These are phyloP conservation scores for Neuroterus valhalla DNA, from an alignment of 1,140 invertebrate species.

Conservation along the genomic window DNA sequence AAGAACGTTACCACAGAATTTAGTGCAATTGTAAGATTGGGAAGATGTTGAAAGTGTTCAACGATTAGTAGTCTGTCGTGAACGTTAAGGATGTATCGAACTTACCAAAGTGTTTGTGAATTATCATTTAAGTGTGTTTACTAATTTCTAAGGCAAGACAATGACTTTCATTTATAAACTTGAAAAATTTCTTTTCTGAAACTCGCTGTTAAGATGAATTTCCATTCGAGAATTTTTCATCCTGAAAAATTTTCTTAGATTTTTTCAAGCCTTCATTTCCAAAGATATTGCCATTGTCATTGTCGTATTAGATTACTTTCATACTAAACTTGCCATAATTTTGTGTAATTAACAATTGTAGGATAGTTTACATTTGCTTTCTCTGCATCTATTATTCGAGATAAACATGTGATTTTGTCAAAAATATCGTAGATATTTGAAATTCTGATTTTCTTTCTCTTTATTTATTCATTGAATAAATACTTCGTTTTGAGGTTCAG, in stretches of 20 bases:
- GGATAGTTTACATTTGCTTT: constrained; percentile 2
- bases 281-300: not conserved
- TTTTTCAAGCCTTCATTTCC: not conserved
- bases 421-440: not conserved
- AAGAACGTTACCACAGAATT: constrained; percentile 39
- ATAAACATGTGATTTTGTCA: not conserved
- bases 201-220: too few species aligned
- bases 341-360: constrained; percentile 16
- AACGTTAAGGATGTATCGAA: constrained; percentile 11
- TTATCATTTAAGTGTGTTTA: constrained; percentile 28
- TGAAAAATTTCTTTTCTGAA: not conserved
- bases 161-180: not conserved
- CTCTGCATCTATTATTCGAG: not conserved
- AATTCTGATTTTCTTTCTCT: not conserved
- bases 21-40: constrained; percentile 36
- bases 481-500: not conserved
- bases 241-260: not conserved
- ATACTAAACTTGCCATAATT: constrained; percentile 4
- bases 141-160: constrained; percentile 13
- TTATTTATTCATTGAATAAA: not conserved
- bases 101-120: constrained; percentile 30
- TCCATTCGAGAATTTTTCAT: too few species aligned
- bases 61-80: constrained; percentile 16
- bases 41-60: not conserved
- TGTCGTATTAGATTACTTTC: constrained; percentile 18